Conservation (phyloP, 2,113 vertebrate genomes). For the Acanthisitta chloris region DNA sequence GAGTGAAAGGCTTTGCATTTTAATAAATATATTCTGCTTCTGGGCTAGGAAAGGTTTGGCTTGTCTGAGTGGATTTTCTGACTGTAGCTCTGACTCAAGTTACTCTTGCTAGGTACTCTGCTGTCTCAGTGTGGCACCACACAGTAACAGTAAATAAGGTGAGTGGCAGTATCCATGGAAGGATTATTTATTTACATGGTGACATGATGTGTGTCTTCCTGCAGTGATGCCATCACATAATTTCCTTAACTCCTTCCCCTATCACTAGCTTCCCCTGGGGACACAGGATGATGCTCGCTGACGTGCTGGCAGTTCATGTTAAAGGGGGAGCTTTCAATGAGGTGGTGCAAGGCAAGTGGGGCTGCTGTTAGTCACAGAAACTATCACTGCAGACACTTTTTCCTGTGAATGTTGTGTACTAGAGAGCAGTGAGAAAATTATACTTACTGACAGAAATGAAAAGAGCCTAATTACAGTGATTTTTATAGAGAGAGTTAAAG, state of each 20-base stretch:
- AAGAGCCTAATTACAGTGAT: conserved; percentile 31
- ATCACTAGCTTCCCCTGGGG: not conserved
- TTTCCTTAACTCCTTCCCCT: not conserved
- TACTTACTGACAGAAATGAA: not conserved
- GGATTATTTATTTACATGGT: not conserved
- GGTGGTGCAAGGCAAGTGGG: not conserved
- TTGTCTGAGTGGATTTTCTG: not conserved
- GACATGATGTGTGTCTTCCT: not conserved
- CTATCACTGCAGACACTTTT: not conserved
- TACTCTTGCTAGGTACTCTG: not conserved
- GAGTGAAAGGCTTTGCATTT: not conserved
- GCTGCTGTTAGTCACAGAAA: not conserved
- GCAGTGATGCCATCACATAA: not conserved
- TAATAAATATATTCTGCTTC: not conserved
- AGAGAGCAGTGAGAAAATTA: conserved; percentile 1
- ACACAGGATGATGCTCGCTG: not conserved
- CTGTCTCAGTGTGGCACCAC: not conserved
- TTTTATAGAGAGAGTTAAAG: conserved; percentile 2
- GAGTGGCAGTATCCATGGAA: not conserved
- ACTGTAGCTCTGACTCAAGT: not conserved
- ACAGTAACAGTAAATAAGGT: not conserved
- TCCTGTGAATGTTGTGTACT: not conserved
- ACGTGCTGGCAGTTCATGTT: not conserved
- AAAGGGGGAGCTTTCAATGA: not conserved
- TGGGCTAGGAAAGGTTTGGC: not conserved